phyloP scores from a whole-genome alignment of 2,888 invertebrate species.

The Eupithecia inturbata region DNA sequence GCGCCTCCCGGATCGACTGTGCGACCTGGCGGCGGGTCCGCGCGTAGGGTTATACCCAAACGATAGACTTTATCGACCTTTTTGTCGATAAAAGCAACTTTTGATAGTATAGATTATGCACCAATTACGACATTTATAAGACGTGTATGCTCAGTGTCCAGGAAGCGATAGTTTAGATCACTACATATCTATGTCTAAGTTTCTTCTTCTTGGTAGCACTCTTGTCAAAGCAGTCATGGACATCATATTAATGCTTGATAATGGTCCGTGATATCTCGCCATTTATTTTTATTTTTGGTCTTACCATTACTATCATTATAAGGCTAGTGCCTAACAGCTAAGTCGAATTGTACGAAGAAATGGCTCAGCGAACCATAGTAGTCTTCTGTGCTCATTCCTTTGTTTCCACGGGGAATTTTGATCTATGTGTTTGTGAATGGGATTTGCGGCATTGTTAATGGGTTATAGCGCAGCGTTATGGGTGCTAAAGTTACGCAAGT shows the following conservation, averaged over 20 bases:
- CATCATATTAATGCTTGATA: not conserved
- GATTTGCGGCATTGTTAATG: constrained; percentile 32
- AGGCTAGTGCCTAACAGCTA: not conserved
- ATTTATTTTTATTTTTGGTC: not conserved
- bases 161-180: not conserved
- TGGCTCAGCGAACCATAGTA: not conserved
- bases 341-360: not conserved
- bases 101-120: not conserved
- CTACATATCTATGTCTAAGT: not conserved
- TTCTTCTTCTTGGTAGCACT: not conserved
- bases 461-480: constrained; percentile 19
- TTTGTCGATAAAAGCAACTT: constrained; percentile 9
- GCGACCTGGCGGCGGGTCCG: constrained; percentile 46
- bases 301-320: not conserved
- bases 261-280: not conserved
- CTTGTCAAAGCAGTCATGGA: not conserved
- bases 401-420: constrained; percentile 25
- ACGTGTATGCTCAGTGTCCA: not conserved
- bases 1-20: constrained; percentile 61
- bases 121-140: not conserved
- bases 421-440: constrained; percentile 31
- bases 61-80: constrained; percentile 40
- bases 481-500: constrained; percentile 15
- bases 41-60: constrained; percentile 42
- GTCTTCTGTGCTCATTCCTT: constrained; percentile 2